Percentiles rank a stretch among this genome's conserved stretches.
Conservation (phyloP, 2,888 invertebrate genomes). For the Pyralis farinalis region DNA sequence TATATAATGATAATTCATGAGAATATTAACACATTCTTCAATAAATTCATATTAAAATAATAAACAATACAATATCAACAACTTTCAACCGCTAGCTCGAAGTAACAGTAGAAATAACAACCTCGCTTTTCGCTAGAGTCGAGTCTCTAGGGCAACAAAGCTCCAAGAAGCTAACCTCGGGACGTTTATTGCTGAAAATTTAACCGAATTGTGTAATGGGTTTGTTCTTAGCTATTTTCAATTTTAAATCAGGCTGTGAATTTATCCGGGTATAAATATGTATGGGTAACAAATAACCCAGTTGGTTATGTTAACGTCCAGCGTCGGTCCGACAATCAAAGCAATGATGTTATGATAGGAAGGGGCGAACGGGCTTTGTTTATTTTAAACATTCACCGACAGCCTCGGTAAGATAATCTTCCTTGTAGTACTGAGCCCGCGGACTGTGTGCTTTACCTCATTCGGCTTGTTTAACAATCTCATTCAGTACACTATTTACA, state of each 20-base stretch:
- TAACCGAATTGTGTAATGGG: slow-evolving; percentile 1
- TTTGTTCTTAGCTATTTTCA: slow-evolving; percentile 8
- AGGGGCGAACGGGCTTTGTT: slow-evolving; percentile 49
- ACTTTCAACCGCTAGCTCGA: not conserved
- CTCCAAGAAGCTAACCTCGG: not conserved
- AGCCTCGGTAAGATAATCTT: slow-evolving; percentile 52
- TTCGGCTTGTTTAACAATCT: slow-evolving; percentile 40
- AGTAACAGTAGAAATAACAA: not conserved
- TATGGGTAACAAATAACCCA: slow-evolving; percentile 11
- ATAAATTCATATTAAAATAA: not conserved
- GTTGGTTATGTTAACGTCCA: slow-evolving; percentile 25
- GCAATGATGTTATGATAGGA: slow-evolving; percentile 75
- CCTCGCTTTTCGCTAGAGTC: not conserved
- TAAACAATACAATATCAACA: not conserved
- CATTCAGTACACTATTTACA: slow-evolving; percentile 26
- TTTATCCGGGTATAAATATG: slow-evolving; percentile 17
- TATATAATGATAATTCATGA: not conserved
- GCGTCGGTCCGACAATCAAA: slow-evolving; percentile 52
- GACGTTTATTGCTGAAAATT: not conserved
- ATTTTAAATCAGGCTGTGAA: slow-evolving; percentile 17
- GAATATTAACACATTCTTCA: not conserved
- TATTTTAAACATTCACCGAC: slow-evolving; percentile 65
- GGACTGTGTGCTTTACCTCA: slow-evolving; percentile 40
- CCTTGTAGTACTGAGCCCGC: slow-evolving; percentile 50
- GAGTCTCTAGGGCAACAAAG: not conserved